Base-by-base conservation (phyloP, 64 coral and sea anemone genomes). In the Catalaphyllia jardinei region DNA sequence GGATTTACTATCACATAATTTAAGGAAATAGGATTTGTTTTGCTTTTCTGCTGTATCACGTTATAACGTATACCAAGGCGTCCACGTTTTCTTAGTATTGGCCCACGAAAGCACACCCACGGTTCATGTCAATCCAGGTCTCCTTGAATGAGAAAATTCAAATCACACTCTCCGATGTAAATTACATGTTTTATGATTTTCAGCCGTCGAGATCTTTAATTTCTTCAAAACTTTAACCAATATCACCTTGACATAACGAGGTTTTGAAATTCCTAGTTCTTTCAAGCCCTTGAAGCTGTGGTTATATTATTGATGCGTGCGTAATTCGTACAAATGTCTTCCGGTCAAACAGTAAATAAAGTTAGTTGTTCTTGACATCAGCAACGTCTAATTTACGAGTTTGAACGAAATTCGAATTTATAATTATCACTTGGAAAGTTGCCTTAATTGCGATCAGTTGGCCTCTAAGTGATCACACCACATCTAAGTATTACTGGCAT, bases 261-360 rank as follows among this genome's bases (percentile, higher is more conserved):
- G 24, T 10, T 83, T 69, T 71, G 30, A 28, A 85, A 85, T 71
- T 71, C 62, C 20, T 85, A n/a, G 33, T 3, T 85, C 62, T 85
- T 85, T 85, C 81, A 65, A 52, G 60, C 20, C 49, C 49, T 55
- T 79, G n/a, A 84, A 69, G 81, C 71, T 71, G 81, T 63, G 81
- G 81, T 85, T 20, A n/a, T 69, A 69, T 69, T 28, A 71, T 8
- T 22, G 16, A 71, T 71, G 31, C 38, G 12, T 71, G 39, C 63
- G 31, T 85, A 14, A 31, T 29, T 50, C 22, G 25, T 12, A 69
- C 10, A 12, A 50, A 71, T 67, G 63, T 85, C 81, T 85, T 85
- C 81, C 81, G 81, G 18, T 85, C 31, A 0, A 51, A 67, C 25
- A 71, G 59, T 61, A 33, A 81, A 81, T 62, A 81, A 57, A 13